Evolutionary conservation across 2,797 vertebrate genomes (phyloP).

Genomic region (Gambelia wislizenii): DNA sequence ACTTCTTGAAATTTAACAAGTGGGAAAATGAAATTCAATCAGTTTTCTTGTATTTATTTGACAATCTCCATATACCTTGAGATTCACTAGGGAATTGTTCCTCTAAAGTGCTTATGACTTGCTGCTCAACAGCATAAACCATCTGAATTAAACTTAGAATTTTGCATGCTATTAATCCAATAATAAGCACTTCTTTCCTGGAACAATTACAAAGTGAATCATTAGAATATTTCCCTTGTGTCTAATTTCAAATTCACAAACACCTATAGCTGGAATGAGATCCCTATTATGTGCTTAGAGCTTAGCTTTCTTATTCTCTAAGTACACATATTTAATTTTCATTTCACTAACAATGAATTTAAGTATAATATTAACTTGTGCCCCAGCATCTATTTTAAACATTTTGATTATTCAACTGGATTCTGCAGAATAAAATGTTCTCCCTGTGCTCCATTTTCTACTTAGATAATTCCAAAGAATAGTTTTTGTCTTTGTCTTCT

Average conservation of each 20-base stretch:
- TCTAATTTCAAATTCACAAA: slow-evolving; percentile 15
- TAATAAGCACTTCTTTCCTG: slow-evolving; percentile 1
- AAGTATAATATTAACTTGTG: neutral
- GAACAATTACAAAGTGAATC: slow-evolving; percentile 13
- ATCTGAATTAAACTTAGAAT: slow-evolving; percentile 6
- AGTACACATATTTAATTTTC: slow-evolving; percentile 8
- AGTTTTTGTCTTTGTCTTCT: neutral
- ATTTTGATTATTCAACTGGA: neutral
- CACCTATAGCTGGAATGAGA: slow-evolving; percentile 16
- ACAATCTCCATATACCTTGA: neutral
- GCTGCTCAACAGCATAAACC: neutral
- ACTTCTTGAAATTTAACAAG: neutral
- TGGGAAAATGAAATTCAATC: neutral
- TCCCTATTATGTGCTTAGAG: neutral
- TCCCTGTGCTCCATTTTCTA: neutral
- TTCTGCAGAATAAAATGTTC: neutral
- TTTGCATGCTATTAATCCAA: slow-evolving; percentile 16
- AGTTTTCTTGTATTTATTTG: neutral
- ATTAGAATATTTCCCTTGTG: slow-evolving; percentile 22
- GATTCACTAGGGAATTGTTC: neutral
- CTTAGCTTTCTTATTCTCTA: neutral
- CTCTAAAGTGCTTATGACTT: neutral
- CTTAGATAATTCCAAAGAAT: neutral
- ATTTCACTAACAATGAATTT: slow-evolving; percentile 1
- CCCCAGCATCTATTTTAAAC: neutral